Percentiles rank a stretch among this genome's conserved stretches.
Conservation (phyloP, 2,888 invertebrate species). For the Lamellibrachia satsuma region DNA sequence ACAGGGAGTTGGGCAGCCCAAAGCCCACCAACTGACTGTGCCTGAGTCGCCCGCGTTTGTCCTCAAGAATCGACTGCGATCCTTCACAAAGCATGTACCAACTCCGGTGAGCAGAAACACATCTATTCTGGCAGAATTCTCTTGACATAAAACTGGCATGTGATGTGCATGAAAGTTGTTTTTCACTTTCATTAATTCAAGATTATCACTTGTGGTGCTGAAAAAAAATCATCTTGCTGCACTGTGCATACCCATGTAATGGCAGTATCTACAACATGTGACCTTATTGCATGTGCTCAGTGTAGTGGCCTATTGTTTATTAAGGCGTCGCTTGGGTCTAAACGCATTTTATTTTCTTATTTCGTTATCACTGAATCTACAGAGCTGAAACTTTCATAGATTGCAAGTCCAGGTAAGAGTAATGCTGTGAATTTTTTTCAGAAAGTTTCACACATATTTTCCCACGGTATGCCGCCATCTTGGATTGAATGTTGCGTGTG, state of each 20-base stretch:
- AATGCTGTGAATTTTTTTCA: no score
- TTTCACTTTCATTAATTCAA: background rate
- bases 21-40: constrained; percentile 49
- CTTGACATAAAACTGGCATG: background rate
- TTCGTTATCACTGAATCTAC: no score
- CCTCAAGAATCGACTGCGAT: constrained; percentile 51
- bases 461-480: no score
- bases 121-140: background rate
- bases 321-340: no score
- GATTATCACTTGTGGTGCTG: background rate
- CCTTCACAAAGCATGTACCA: background rate
- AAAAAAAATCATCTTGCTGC: no score
- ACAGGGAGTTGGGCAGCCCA: constrained; percentile 56
- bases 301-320: background rate
- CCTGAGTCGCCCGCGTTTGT: constrained; percentile 62
- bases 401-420: no score
- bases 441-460: no score
- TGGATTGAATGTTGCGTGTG: no score
- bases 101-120: constrained; percentile 19
- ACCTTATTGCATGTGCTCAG: background rate
- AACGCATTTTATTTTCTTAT: no score
- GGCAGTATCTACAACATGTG: background rate
- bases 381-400: no score
- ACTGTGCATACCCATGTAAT: no score
- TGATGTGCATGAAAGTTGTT: no score